Percentiles rank a stretch among this genome's conserved stretches.
These are phyloP conservation scores for Azorinus chamasolen DNA, from an alignment of 2,888 invertebrate genomes.

Conservation along the genomic window DNA sequence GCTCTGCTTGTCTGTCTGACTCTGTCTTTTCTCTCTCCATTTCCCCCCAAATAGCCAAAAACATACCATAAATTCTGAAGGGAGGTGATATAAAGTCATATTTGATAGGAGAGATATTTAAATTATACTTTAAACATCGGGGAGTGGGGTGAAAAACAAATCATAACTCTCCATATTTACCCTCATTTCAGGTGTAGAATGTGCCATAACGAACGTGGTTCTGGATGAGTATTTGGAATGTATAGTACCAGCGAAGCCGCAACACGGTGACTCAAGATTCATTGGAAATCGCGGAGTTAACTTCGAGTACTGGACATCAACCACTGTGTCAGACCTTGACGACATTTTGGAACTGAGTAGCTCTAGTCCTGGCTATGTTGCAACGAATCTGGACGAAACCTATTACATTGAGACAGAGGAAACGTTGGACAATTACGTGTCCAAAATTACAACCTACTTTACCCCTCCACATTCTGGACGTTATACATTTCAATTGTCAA, in stretches of 20 bases:
- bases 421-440: conserved; percentile 60
- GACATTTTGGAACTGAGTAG: conserved; percentile 31
- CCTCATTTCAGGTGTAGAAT: conserved; percentile 67
- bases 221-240: conserved; percentile 60
- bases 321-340: conserved; percentile 28
- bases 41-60: too few species aligned
- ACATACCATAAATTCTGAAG: too few species aligned
- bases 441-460: conserved; percentile 71
- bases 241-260: conserved; percentile 58
- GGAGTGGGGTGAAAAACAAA: too few species aligned
- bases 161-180: too few species aligned
- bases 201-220: conserved; percentile 55
- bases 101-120: too few species aligned
- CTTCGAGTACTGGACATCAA: conserved; percentile 66
- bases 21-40: too few species aligned
- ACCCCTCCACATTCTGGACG: conserved; percentile 70
- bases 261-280: conserved; percentile 14
- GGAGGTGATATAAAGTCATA: too few species aligned
- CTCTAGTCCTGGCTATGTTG: conserved; percentile 52
- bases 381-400: conserved; percentile 58
- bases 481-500: conserved; percentile 69
- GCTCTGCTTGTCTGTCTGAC: too few species aligned
- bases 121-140: too few species aligned
- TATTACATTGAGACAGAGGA: conserved; percentile 44
- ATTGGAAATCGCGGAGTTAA: conserved; percentile 72